A percentile compares a stretch with the other conserved stretches of the same genome.
phyloP scores from a whole-genome alignment of 2,888 invertebrate species.

The Nephrotoma flavescens region DNA sequence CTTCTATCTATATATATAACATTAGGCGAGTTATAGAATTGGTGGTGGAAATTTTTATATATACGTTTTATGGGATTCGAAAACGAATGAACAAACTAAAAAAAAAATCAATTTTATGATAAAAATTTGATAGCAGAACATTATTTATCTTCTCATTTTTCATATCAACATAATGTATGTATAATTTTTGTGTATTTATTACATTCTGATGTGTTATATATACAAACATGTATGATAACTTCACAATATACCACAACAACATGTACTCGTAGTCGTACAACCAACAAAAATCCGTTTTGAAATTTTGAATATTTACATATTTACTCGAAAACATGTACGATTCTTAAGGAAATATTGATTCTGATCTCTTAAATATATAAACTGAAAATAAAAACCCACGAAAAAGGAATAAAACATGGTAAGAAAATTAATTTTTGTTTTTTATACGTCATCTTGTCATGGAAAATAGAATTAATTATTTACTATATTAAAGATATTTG shows the following conservation, averaged over 20 bases:
- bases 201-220: neutral
- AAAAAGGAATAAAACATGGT: neutral
- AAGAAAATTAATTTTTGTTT: neutral
- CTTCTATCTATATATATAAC: neutral
- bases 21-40: neutral
- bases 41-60: neutral
- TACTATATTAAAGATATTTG: neutral
- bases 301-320: neutral
- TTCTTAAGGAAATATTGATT: neutral
- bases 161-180: neutral
- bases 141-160: neutral
- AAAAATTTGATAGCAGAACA: neutral
- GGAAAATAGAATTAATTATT: neutral
- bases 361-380: neutral
- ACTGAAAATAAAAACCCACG: neutral
- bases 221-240: neutral
- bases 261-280: neutral
- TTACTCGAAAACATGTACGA: neutral
- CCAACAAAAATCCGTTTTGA: neutral
- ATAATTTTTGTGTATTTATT: neutral
- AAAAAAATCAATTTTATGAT: neutral
- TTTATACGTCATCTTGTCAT: neutral
- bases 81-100: neutral
- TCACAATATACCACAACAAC: neutral
- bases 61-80: neutral